These are phyloP conservation scores for Augochlora pura DNA, from an alignment of 1,140 invertebrate species.

Conservation along the genomic window DNA sequence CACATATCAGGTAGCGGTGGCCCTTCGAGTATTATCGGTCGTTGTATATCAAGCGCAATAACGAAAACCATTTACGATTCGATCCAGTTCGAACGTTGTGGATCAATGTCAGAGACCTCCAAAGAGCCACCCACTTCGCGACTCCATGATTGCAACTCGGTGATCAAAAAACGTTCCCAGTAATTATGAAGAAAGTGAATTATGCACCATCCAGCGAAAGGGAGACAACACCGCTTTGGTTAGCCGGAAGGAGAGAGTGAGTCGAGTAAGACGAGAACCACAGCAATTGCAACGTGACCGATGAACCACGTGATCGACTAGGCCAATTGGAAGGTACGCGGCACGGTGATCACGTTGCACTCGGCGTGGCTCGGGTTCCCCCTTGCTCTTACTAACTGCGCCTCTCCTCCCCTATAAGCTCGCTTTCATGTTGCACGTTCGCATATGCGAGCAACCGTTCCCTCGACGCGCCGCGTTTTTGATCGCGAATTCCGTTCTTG, in stretches of 20 bases:
- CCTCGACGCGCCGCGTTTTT: conserved; percentile 13
- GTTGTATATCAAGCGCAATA: too few species aligned
- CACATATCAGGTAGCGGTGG: too few species aligned
- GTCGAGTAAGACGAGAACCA: conserved; percentile 59
- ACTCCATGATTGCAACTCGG: too few species aligned
- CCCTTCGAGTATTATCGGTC: too few species aligned
- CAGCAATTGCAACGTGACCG: conserved; percentile 80
- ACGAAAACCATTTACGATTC: too few species aligned
- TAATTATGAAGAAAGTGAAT: not conserved
- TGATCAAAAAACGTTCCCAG: too few species aligned
- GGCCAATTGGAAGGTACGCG: conserved; percentile 64
- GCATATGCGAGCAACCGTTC: conserved; percentile 55
- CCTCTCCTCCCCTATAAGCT: conserved; percentile 43
- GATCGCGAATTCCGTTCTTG: not conserved
- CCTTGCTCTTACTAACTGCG: conserved; percentile 65
- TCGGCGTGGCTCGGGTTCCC: conserved; percentile 67
- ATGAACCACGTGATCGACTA: conserved; percentile 64
- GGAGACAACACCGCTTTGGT: not conserved
- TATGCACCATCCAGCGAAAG: not conserved
- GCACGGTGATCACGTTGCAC: conserved; percentile 71
- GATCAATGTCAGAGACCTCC: too few species aligned
- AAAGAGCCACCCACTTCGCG: too few species aligned
- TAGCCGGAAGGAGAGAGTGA: not conserved
- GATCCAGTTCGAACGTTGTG: too few species aligned
- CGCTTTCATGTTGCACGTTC: conserved; percentile 20